Base-by-base conservation (phyloP, 2,888 invertebrate genomes). In the Eupithecia tripunctaria region DNA sequence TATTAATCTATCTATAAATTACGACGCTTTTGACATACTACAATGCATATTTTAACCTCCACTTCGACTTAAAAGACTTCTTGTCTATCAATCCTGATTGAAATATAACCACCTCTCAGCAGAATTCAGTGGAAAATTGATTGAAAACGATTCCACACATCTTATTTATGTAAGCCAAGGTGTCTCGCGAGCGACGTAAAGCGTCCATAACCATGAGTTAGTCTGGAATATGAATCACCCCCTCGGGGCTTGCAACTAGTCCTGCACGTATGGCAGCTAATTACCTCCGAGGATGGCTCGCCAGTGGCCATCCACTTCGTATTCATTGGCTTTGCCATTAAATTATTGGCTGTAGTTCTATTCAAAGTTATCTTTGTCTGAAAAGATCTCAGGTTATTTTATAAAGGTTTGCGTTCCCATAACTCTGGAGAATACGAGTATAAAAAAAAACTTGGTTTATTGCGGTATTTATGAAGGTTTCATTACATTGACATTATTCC, bases 151-250 rank as follows among this genome's bases (percentile, higher is more conserved):
- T 74, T 68, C 56, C 63, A 38, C 27, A 21, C n/a, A 36, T 63
- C 29, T 63, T 69, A 64, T 67, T 43, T 59, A 67, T 72, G 43
- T 15, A 60, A 56, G 59, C 41, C 15, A 27, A 70, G 75, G 72
- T 67, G 72, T 70, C 72, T 67, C 63, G 71, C 63, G 71, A 67
- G 70, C 32, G 67, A 38, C 70, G 36, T 64, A 18, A 21, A 36
- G 63, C 63, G 36, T 21, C 25, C 18, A 29, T 60, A 60, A 29
- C 25, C 38, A 25, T 41, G 36, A 64, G 21, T 64, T 64, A 63
- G 27, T 8, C 62, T 6, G 8, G 72, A 60, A 38, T 68, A 59
- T 59, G 51, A 63, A 60, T 69, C 15, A 41, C 36, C 25, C 59
- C 70, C 68, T 29, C 8, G 47, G 66, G 68, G 27, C 32, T 32